A percentile compares a stretch with the other conserved stretches of the same genome.
Evolutionary conservation across 2,888 invertebrate genomes (phyloP).

Genomic region (Xestia ashworthii): DNA sequence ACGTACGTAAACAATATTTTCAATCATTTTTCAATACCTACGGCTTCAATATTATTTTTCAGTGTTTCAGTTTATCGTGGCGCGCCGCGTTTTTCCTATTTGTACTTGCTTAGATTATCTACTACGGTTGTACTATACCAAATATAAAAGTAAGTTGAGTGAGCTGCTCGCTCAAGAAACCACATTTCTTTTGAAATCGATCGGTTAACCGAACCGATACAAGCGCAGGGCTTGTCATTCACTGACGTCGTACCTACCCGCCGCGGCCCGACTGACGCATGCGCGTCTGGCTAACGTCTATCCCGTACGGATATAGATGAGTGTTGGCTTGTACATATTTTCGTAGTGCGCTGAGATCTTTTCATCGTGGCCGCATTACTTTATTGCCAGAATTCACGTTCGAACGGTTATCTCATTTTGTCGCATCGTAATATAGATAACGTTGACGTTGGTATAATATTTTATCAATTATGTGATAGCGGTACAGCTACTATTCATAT

Average conservation of each 20-base stretch:
- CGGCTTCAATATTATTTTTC: constrained; percentile 30
- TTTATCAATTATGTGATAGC: constrained; percentile 87
- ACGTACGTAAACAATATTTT: constrained; percentile 28
- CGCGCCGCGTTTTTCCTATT: neutral
- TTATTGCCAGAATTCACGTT: constrained; percentile 82
- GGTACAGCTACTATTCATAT: constrained; percentile 80
- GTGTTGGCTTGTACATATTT: constrained; percentile 82
- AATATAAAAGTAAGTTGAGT: constrained; percentile 47
- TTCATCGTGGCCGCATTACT: constrained; percentile 84
- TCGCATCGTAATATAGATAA: constrained; percentile 88
- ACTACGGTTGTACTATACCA: constrained; percentile 42
- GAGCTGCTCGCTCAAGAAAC: constrained; percentile 69
- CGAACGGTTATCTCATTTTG: constrained; percentile 86
- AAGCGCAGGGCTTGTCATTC: constrained; percentile 88
- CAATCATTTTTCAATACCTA: constrained; percentile 28
- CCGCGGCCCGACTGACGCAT: constrained; percentile 85
- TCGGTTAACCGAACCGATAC: constrained; percentile 81
- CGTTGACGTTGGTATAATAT: constrained; percentile 82
- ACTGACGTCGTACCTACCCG: constrained; percentile 85
- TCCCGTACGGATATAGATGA: constrained; percentile 86
- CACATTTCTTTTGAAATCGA: constrained; percentile 88
- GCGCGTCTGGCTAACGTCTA: constrained; percentile 89
- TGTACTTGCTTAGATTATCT: constrained; percentile 21
- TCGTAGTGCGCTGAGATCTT: constrained; percentile 82
- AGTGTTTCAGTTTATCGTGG: constrained; percentile 14